phyloP scores from a whole-genome alignment of 2,113 vertebrate genomes.

The Phrynosoma platyrhinos region DNA sequence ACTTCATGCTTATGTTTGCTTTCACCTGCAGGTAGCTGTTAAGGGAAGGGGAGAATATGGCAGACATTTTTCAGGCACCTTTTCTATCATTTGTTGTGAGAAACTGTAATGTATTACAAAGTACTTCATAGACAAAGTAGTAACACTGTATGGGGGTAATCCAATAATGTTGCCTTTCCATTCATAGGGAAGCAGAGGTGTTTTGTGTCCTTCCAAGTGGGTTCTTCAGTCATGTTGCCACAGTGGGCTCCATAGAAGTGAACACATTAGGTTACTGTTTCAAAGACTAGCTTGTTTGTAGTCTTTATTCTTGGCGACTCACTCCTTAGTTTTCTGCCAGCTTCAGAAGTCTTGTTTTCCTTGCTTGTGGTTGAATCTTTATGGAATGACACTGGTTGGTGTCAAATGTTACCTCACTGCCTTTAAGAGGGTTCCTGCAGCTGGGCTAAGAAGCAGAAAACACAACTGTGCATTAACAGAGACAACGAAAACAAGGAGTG shows the following conservation, averaged over 20 bases:
- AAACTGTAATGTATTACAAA: neutral
- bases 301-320: neutral
- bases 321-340: neutral
- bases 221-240: neutral
- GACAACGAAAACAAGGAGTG: neutral
- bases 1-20: constrained; percentile 3
- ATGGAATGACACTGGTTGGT: neutral
- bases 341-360: constrained; percentile 40
- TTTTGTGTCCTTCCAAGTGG: neutral
- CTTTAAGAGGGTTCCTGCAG: constrained; percentile 27
- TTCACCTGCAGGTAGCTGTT: neutral
- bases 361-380: neutral
- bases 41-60: neutral
- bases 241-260: neutral
- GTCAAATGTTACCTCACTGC: neutral
- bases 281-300: neutral
- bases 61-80: neutral
- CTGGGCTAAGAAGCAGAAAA: constrained; percentile 44
- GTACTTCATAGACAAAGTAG: neutral
- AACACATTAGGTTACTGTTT: neutral
- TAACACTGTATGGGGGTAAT: neutral
- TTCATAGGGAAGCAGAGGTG: constrained; percentile 1
- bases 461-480: constrained; percentile 13
- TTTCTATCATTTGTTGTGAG: neutral
- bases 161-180: neutral